Evolutionary conservation across 1,140 invertebrate species (phyloP), one percentile per base, ranked within the genome.

Genomic region (Papilio machaon): DNA sequence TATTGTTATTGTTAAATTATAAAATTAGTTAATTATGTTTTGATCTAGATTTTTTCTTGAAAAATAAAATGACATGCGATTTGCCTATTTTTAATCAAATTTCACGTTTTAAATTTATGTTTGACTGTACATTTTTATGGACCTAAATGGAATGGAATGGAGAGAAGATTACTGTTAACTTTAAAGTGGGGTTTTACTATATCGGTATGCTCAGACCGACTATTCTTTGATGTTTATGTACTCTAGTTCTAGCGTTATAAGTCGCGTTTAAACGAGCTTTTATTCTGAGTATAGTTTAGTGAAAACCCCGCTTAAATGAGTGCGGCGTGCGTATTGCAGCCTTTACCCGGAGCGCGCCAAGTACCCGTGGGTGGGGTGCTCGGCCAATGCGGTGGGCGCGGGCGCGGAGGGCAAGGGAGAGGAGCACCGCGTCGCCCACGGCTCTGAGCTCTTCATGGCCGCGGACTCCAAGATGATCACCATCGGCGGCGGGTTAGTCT

Each of bases 361-460:
- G 91, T 99, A 99, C 95, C 97, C 97, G 8, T 99, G 99, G 99
- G 97, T 99, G 79, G 97, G 97, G 8, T 94, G 91, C 73, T 85
- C 88, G 8, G 83, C 87, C 30, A 96, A 96, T 58, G 60, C 87
- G 47, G 85, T 81, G 11, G 96, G 96, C 60, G 54, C 87, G 46
- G 84, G 81, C 13, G 95, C 96, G 81, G 97, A 95, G 82, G 96
- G 96, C 60, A 95, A 95, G 75, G 94, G 96, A 64, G 95, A 95
- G 58, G 95, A 96, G 82, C 94, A 94, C 64, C 95, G 95, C 85
- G 95, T 98, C 49, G 95, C 96, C 81, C 97, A 98, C 95, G 97
- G 97, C 84, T 97, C 97, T 23, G 98, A 99, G 90, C 96, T 99
- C n/a, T 99, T 99, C 92, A 99, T 99, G 98, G 98, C 98, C 82